Percentiles rank a stretch among this genome's conserved stretches.
Conservation (phyloP, 2,797 vertebrate species). For the Brachymystax lenok region DNA sequence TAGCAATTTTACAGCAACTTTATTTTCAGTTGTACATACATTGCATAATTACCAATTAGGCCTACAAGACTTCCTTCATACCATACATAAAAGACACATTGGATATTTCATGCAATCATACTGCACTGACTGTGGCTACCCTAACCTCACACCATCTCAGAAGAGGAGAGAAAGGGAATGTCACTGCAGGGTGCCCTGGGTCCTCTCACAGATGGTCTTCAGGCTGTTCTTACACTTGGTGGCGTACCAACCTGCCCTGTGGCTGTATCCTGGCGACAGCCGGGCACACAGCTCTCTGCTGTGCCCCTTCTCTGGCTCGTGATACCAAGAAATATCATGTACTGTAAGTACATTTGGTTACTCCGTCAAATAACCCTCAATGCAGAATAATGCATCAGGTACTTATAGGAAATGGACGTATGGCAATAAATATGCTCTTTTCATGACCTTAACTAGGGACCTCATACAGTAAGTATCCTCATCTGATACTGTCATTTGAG, state of each 20-base stretch:
- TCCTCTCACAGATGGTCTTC: conserved; percentile 53
- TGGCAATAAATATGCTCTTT: background rate
- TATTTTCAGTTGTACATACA: background rate
- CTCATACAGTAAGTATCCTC: background rate
- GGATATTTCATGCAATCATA: background rate
- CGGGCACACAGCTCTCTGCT: conserved; percentile 40
- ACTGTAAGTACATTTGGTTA: background rate
- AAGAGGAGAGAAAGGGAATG: conserved; percentile 27
- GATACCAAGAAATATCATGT: conserved; percentile 13
- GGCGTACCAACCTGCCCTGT: conserved; percentile 43
- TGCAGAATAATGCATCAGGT: background rate
- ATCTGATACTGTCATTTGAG: background rate
- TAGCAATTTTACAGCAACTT: no score
- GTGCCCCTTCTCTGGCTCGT: conserved; percentile 1
- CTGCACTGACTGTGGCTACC: background rate
- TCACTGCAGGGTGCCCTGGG: conserved; percentile 35
- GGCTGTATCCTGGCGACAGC: conserved; percentile 36
- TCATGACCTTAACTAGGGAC: background rate
- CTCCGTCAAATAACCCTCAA: no score
- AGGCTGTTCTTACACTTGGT: conserved; percentile 39
- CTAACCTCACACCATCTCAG: background rate
- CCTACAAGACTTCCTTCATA: no score
- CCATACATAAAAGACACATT: background rate
- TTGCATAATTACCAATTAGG: background rate
- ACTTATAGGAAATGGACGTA: background rate